These are phyloP conservation scores for Ovibos moschatus DNA, from an alignment of 2,113 vertebrate species.

Conservation along the genomic window DNA sequence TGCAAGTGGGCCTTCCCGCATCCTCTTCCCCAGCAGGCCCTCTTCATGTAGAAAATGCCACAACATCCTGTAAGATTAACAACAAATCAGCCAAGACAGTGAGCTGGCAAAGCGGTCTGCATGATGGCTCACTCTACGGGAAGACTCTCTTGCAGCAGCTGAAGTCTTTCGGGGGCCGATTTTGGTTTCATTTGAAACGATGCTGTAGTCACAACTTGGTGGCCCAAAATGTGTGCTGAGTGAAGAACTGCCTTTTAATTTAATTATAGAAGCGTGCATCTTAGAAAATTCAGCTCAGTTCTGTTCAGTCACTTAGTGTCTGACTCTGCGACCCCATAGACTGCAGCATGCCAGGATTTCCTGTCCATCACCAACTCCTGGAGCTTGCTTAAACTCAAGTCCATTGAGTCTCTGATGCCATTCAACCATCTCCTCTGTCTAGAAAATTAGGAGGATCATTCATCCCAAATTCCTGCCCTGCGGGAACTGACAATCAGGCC, in stretches of 20 bases:
- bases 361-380: background rate
- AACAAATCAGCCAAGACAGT: too few species aligned
- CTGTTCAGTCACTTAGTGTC: background rate
- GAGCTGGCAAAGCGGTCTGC: background rate
- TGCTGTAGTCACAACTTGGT: background rate
- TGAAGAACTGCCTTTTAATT: background rate
- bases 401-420: background rate
- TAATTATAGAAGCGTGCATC: background rate
- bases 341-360: background rate
- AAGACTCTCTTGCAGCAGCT: background rate
- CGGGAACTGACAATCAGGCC: background rate
- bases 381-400: background rate
- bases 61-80: background rate
- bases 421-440: background rate
- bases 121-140: rapidly evolving
- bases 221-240: background rate
- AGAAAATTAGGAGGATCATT: background rate
- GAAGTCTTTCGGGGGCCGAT: background rate
- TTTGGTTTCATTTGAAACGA: background rate
- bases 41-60: background rate
- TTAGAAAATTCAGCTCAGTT: background rate
- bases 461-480: background rate
- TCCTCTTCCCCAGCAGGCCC: rapidly evolving
- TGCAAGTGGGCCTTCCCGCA: too few species aligned
- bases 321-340: background rate